Evolutionary conservation across 2,888 invertebrate genomes (phyloP), one percentile per base, ranked within the genome.

Genomic region (Heliconius sara): DNA sequence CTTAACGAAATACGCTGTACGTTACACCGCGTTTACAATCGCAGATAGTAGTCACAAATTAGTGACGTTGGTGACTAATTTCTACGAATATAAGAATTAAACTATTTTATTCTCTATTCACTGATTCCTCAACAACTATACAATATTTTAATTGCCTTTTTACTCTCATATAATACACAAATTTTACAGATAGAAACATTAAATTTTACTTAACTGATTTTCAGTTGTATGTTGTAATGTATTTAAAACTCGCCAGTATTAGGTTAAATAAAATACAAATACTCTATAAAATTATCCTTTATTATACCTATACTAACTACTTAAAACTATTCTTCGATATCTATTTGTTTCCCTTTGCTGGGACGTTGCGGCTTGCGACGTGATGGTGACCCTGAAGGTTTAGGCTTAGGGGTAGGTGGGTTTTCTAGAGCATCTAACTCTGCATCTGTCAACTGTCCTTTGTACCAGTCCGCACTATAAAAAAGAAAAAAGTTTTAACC

Each of bases 391-490:
- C 96, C 95, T 13, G 95, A 91, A 0, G 94, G 92, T 86, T 96
- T 96, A 9, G 96, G 96, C 87, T 96, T 96, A 25, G 96, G 94
- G 63, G 96, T 96, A 65, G 97, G 97, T 3, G 98, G 98, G 93
- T 98, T 96, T 91, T 98, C 98, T 83, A 98, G 92, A 66, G 97
- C 97, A 0, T 97, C 97, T 80, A 98, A 91, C 89, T 98, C 97
- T 66, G 97, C 97, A 83, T 98, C 98, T 13, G 97, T 98, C 86
- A 98, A 92, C 84, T 97, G 96, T 67, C 96, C 98, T 89, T 98
- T 98, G 95, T 98, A 98, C 98, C 98, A 98, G 88, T 98, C 98
- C 85, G 96, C 97, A 91, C 98, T 98, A 92, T 73, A 76, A 73
- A 78, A n/a, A 65, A 71, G 22, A 7, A 16, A 68, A 68, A n/a